Evolutionary conservation across 64 coral and sea anemone genomes (phyloP), one percentile per base, ranked within the genome.

Genomic region (Stichodactyla helianthus): DNA sequence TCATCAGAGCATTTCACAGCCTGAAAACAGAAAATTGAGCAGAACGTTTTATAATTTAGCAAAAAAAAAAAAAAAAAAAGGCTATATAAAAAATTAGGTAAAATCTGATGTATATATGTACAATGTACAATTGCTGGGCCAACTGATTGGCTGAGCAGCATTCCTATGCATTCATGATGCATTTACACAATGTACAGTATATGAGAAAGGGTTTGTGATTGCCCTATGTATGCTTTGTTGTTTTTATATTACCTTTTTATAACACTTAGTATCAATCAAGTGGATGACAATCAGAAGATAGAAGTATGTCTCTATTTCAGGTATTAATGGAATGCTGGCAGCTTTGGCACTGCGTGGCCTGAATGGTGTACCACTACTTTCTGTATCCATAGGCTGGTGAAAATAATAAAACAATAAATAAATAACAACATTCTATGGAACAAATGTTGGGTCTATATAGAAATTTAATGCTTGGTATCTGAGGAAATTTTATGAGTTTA

Each of bases 261-360:
- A 90, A 54, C 88, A 89, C 64, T 99, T 92, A 86, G 97, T 99
- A 67, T 99, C 97, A 83, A 99, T 92, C 1, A 99, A 85, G 28
- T 99, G 97, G 81, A 99, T 99, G 51, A 99, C 88, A 86, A 99
- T 89, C 86, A 99, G 85, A 55, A 99, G 86, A 82, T 99, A 93
- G 52, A 99, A 95, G 70, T 99, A 99, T 71, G 93, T 92, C 71
- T 99, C 97, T 59, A 99, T 76, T 86, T 99, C 97, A n/a, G 97
- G 97, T 51, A 99, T 31, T 54, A 94, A 10, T 70, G 85, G 82
- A 58, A 87, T 85, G 25, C 92, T 83, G 54, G 93, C 79, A 84
- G 91, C 52, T 60, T 94, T 95, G 71, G 93, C 91, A 26, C 92
- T 93, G 7, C 97, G 93, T 62, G 97, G 97, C 82, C 97, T 87